Percentiles rank a stretch among this genome's conserved stretches.
These are phyloP conservation scores for Crotalus viridis DNA, from an alignment of 2,113 vertebrate species.

Conservation along the genomic window DNA sequence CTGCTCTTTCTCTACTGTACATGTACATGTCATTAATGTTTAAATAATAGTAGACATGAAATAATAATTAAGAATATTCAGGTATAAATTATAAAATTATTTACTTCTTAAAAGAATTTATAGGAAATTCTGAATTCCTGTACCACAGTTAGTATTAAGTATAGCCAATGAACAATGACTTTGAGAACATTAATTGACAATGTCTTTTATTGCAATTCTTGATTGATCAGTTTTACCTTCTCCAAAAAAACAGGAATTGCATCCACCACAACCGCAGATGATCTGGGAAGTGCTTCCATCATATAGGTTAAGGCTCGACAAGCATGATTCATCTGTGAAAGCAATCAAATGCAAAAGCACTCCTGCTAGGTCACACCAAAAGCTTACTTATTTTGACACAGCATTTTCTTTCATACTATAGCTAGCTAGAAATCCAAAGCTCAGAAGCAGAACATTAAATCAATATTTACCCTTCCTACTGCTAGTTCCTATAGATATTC, in stretches of 20 bases:
- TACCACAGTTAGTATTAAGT: background rate
- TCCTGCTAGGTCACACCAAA: background rate
- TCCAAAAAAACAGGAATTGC: conserved; percentile 99
- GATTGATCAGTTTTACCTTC: conserved; percentile 77
- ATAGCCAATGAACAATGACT: background rate
- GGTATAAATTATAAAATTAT: background rate
- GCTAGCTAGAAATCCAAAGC: background rate
- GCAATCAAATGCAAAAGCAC: background rate
- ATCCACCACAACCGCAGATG: conserved; percentile 97
- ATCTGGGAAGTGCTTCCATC: conserved; percentile 99
- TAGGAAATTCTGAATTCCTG: background rate
- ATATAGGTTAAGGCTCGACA: conserved; percentile 98
- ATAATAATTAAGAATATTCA: background rate
- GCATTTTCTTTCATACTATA: background rate
- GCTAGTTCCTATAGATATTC: background rate
- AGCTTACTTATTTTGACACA: background rate
- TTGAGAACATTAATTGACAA: background rate
- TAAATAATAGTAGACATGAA: background rate
- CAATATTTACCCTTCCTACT: background rate
- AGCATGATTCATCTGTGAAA: conserved; percentile 94
- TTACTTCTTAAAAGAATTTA: background rate
- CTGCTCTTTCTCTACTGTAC: background rate
- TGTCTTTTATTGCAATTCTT: background rate
- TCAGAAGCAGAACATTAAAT: background rate
- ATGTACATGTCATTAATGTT: background rate